These are phyloP conservation scores for Scaptomyza hsui DNA, from an alignment of 1,140 invertebrate genomes.

Conservation along the genomic window DNA sequence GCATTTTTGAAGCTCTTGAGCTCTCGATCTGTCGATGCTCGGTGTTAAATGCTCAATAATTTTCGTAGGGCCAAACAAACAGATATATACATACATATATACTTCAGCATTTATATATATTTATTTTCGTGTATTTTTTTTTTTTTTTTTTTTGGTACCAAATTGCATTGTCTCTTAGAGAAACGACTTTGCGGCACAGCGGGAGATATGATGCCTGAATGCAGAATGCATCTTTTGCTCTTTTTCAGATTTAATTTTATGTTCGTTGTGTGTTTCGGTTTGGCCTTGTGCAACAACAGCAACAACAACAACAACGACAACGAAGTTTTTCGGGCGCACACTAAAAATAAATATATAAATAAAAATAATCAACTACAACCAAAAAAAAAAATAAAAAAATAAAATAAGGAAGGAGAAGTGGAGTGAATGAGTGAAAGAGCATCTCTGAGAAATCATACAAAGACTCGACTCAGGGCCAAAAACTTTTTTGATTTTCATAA, in stretches of 20 bases:
- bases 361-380: slow-evolving; percentile 47
- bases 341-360: slow-evolving; percentile 69
- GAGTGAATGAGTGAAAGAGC: slow-evolving; percentile 10
- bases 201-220: slow-evolving; percentile 48
- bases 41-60: slow-evolving; percentile 79
- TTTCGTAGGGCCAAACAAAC: slow-evolving; percentile 48
- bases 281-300: slow-evolving; percentile 59
- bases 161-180: slow-evolving; percentile 47
- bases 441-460: slow-evolving; percentile 68
- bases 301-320: slow-evolving; percentile 16
- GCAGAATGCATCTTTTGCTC: slow-evolving; percentile 61
- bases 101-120: slow-evolving; percentile 7
- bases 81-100: background rate
- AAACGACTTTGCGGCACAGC: slow-evolving; percentile 57
- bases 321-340: slow-evolving; percentile 60
- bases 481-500: slow-evolving; percentile 80
- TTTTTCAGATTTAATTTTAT: slow-evolving; percentile 75
- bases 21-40: slow-evolving; percentile 41
- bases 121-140: slow-evolving; percentile 6
- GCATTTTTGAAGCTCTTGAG: slow-evolving; percentile 53
- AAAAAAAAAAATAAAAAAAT: slow-evolving; percentile 51
- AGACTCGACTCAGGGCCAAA: slow-evolving; percentile 65
- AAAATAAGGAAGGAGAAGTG: slow-evolving; percentile 39
- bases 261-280: slow-evolving; percentile 73
- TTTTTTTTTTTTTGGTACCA: slow-evolving; percentile 19